phyloP scores from a whole-genome alignment of 2,113 vertebrate species.

The Coracopsis vasa region DNA sequence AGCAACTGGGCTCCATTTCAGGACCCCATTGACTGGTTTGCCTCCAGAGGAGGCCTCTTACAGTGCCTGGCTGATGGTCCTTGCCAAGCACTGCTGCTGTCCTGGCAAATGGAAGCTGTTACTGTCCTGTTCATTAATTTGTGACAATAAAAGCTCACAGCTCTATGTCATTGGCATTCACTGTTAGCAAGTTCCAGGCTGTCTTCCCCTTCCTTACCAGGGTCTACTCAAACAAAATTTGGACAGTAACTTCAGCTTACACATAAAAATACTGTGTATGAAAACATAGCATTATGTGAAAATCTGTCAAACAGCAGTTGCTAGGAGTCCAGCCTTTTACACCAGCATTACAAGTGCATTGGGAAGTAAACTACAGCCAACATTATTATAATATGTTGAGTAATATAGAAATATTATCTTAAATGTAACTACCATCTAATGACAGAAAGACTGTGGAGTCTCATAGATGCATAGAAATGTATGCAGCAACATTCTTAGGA shows the following conservation, averaged over 20 bases:
- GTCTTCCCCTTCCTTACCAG: background rate
- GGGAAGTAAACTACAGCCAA: background rate
- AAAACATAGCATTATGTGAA: background rate
- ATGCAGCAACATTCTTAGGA: background rate
- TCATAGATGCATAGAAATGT: background rate
- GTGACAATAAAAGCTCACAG: background rate
- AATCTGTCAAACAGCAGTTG: background rate
- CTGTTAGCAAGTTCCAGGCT: background rate
- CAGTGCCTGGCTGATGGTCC: background rate
- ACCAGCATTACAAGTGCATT: background rate
- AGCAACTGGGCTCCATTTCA: background rate
- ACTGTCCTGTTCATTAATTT: background rate
- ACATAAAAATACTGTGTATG: background rate
- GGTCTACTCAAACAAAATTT: background rate
- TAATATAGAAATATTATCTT: background rate
- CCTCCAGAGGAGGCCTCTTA: rapidly evolving
- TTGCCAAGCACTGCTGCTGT: background rate
- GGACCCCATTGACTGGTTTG: background rate
- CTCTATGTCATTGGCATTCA: background rate
- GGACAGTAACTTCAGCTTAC: background rate
- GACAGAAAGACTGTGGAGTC: background rate
- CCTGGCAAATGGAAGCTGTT: rapidly evolving
- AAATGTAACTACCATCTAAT: background rate
- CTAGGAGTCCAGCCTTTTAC: background rate
- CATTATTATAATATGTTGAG: background rate